Percentiles rank a stretch among this genome's conserved stretches.
These are phyloP conservation scores for Lampris megalopsis DNA, from an alignment of 2,113 vertebrate species.

Conservation along the genomic window DNA sequence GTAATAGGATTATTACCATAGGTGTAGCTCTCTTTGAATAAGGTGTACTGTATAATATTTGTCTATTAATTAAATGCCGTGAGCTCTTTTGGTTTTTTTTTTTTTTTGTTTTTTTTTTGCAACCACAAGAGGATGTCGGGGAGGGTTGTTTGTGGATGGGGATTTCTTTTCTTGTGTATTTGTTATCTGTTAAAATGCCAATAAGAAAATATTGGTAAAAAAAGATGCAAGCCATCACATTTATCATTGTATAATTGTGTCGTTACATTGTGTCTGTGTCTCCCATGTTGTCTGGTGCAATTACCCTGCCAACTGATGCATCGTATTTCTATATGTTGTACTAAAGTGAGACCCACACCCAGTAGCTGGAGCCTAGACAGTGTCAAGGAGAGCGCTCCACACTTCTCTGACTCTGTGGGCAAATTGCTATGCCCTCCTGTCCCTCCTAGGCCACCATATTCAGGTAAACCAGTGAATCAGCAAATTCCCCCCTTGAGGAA, in stretches of 20 bases:
- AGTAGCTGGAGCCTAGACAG: constrained; percentile 99
- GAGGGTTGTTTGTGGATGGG: too few relatives aligned
- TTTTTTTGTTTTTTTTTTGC: too few relatives aligned
- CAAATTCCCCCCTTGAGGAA: constrained; percentile 16
- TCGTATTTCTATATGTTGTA: constrained; percentile 74
- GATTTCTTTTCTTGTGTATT: too few relatives aligned
- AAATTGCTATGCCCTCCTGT: constrained; percentile 92
- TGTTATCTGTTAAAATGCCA: too few relatives aligned
- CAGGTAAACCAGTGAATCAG: constrained; percentile 82
- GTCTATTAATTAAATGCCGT: too few relatives aligned
- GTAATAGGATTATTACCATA: too few relatives aligned
- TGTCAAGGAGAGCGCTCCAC: constrained; percentile 89
- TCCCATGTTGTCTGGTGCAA: constrained; percentile 39
- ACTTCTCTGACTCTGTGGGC: constrained; percentile 88
- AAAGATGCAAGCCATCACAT: too few relatives aligned
- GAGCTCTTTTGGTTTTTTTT: too few relatives aligned
- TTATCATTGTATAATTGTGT: neutral
- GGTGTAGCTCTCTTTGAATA: too few relatives aligned
- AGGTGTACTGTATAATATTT: too few relatives aligned
- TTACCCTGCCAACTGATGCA: constrained; percentile 42
- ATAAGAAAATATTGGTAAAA: too few relatives aligned
- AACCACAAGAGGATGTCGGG: too few relatives aligned
- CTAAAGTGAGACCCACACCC: constrained; percentile 89
- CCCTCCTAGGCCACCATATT: constrained; percentile 92
- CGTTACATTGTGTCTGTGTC: neutral